Conservation (phyloP, 2,888 invertebrate genomes). For the Gymnosoma rotundatum region DNA sequence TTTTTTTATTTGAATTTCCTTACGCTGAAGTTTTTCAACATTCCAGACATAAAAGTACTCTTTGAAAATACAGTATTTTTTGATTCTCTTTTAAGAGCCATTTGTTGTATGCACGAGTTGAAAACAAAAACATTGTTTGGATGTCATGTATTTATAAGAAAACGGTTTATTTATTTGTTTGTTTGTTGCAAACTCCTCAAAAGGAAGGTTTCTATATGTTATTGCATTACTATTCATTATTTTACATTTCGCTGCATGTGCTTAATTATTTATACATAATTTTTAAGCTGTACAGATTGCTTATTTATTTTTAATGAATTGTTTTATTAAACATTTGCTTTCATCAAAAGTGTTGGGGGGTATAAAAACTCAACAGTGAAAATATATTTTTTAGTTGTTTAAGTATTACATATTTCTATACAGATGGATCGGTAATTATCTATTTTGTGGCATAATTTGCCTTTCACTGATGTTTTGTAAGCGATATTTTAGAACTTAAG, state of each 20-base stretch:
- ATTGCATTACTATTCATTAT: too few relatives aligned
- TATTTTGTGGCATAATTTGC: too few relatives aligned
- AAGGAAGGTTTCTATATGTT: neutral
- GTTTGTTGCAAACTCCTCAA: slow-evolving; percentile 8
- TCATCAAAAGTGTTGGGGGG: neutral
- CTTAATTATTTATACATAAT: slow-evolving; percentile 33
- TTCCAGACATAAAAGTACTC: slow-evolving; percentile 4
- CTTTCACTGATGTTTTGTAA: too few relatives aligned
- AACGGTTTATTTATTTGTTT: neutral
- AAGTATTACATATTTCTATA: too few relatives aligned
- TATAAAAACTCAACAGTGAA: neutral
- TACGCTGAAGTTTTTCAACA: slow-evolving; percentile 7
- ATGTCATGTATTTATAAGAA: slow-evolving; percentile 31
- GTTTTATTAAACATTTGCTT: slow-evolving; percentile 37
- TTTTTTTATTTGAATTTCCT: neutral
- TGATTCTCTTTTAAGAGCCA: slow-evolving; percentile 8
- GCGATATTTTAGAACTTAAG: too few relatives aligned
- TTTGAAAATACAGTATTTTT: neutral
- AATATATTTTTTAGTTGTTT: too few relatives aligned
- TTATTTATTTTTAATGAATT: slow-evolving; percentile 48
- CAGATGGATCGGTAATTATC: too few relatives aligned
- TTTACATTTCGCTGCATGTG: slow-evolving; percentile 2
- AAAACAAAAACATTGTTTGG: slow-evolving; percentile 12
- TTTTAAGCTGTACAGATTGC: slow-evolving; percentile 4
- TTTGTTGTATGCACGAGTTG: slow-evolving; percentile 47